These are phyloP conservation scores for Tuta absoluta DNA, from an alignment of 2,888 invertebrate genomes.

Conservation along the genomic window DNA sequence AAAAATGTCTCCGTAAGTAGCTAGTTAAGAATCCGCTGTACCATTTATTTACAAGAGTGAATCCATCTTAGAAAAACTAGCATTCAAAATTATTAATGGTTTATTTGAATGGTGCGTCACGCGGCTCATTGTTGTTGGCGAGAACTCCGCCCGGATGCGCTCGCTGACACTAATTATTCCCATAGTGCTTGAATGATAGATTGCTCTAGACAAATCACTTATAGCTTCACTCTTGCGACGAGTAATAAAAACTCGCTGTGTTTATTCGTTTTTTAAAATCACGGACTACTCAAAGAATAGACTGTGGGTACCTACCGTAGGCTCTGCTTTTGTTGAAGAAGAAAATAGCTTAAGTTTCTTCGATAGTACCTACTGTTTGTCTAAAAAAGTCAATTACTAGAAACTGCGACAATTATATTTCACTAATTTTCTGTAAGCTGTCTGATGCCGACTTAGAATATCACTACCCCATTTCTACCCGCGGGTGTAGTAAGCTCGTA, in stretches of 20 bases:
- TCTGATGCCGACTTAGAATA: too few species aligned
- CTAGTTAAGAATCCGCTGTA: slow-evolving; percentile 76
- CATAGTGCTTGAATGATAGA: slow-evolving; percentile 80
- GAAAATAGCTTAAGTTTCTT: slow-evolving; percentile 70
- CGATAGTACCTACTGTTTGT: too few species aligned
- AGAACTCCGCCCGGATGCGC: slow-evolving; percentile 73
- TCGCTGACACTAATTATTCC: slow-evolving; percentile 80
- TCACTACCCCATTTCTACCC: too few species aligned
- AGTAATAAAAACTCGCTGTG: slow-evolving; percentile 70
- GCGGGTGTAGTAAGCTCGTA: too few species aligned
- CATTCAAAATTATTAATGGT: slow-evolving; percentile 79
- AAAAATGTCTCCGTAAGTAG: slow-evolving; percentile 77
- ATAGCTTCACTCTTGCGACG: slow-evolving; percentile 63
- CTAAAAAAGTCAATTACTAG: too few species aligned
- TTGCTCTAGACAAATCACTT: slow-evolving; percentile 79
- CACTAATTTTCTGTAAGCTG: too few species aligned
- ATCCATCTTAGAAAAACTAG: slow-evolving; percentile 76
- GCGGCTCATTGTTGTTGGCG: slow-evolving; percentile 76
- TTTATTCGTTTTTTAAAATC: slow-evolving; percentile 67
- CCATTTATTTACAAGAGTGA: slow-evolving; percentile 79
- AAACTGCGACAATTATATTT: too few species aligned
- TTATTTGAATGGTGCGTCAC: slow-evolving; percentile 79
- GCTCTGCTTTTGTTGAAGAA: slow-evolving; percentile 61
- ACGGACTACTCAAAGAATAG: slow-evolving; percentile 58
- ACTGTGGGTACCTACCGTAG: slow-evolving; percentile 52